Evolutionary conservation across 1,140 invertebrate genomes (phyloP), one percentile per base, ranked within the genome.

Genomic region (Patella vulgata): DNA sequence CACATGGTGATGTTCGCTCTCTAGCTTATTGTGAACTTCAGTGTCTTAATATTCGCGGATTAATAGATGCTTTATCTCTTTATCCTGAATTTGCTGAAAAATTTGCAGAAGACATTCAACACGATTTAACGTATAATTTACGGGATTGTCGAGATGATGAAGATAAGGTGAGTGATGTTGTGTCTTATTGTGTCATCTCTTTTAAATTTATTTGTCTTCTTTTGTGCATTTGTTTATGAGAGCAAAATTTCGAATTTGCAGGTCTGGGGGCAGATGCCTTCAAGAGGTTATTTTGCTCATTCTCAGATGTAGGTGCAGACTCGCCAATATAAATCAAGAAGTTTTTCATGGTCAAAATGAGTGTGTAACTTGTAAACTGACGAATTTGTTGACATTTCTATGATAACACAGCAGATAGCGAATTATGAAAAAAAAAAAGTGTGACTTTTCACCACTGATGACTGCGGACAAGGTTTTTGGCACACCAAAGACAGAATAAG

Each of bases 21-120:
- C 87, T 97, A 27, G 97, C 95, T 25, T 97, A 97, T 83, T 97
- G 95, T 84, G 95, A 97, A 86, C 86, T 98, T 28, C 97, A 97
- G 82, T 96, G 93, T 82, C 93, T 98, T 63, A 90, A 95, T 83
- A 55, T 96, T 86, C 89, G 89, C 46, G 95, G 94, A 1, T 86
- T 97, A 9, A 89, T 94, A n/a, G 94, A 96, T 65, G 93, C 95
- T 0, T 85, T 98, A 2, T 86, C 92, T 8, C 84, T 97, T 0
- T 98, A 98, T 82, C 94, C 95, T 0, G 95, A 97, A 81, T 97
- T 96, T 82, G 93, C 95, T 69, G 84, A 86, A 48, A 92, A 95
- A 75, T 97, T 97, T 81, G 90, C 92, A 27, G 89, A 94, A 63
- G 95, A 97, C 77, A 95, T 98, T 71, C 92, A 95, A 74, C 95